phyloP scores from a whole-genome alignment of 1,140 invertebrate genomes.

The Gonioctena quinquepunctata region DNA sequence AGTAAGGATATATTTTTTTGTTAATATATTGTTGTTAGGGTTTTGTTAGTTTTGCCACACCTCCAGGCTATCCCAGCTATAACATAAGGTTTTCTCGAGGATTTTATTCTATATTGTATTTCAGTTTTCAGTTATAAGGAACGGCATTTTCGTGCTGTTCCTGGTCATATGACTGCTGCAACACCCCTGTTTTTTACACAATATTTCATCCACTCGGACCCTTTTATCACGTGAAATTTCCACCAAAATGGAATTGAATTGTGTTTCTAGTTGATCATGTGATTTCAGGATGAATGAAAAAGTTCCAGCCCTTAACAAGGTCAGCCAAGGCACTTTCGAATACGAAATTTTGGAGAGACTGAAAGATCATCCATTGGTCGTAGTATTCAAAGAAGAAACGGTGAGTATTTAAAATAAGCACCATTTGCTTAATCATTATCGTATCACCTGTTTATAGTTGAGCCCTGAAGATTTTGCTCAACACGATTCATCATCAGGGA shows the following conservation, averaged over 20 bases:
- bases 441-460: slow-evolving; percentile 30
- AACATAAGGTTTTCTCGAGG: too few relatives aligned
- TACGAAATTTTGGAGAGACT: slow-evolving; percentile 44
- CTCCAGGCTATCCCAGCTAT: neutral
- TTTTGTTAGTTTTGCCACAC: slow-evolving; percentile 3
- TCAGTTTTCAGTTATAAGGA: too few relatives aligned
- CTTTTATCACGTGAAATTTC: too few relatives aligned
- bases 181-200: too few relatives aligned
- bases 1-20: slow-evolving; percentile 29
- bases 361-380: slow-evolving; percentile 37
- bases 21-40: neutral
- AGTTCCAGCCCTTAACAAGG: slow-evolving; percentile 44
- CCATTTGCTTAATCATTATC: neutral
- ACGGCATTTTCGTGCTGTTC: too few relatives aligned
- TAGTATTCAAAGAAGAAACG: slow-evolving; percentile 52
- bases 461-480: slow-evolving; percentile 54
- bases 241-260: too few relatives aligned
- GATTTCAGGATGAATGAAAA: slow-evolving; percentile 39
- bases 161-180: too few relatives aligned
- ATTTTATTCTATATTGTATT: too few relatives aligned
- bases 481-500: slow-evolving; percentile 34
- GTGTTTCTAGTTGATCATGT: too few relatives aligned
- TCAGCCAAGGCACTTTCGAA: slow-evolving; percentile 48
- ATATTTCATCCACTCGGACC: too few relatives aligned
- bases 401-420: slow-evolving; percentile 38